Base-by-base conservation (phyloP, 2,888 invertebrate genomes). In the Drosophila pseudotalamancana region DNA sequence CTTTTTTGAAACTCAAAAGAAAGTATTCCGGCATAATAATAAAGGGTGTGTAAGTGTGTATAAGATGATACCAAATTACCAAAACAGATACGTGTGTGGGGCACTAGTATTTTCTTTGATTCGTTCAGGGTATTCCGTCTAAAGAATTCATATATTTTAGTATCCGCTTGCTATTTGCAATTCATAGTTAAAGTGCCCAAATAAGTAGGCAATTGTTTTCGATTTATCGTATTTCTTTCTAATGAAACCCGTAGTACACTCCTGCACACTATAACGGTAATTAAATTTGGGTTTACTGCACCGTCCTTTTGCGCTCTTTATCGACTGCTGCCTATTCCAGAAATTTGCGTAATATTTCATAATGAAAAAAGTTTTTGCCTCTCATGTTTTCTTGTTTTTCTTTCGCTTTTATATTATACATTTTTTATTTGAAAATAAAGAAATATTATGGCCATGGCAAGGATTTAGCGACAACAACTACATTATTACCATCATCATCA, bases 361-460 rank as follows among this genome's bases (percentile, higher is more conserved):
- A 88, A 78, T 78, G 87, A 78, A 87, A 87, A 87, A 88, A 83
- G 73, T 82, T 82, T 87, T 37, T 55, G 35, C 72, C 51, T 54
- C 21, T 29, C 35, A 35, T 42, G 70, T 35, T 43, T 53, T n/a
- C 16, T 6, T 21, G 49, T 51, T 54, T 64, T 55, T 63, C 43
- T n/a, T 48, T 31, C 6, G 29, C 29, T 49, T 53, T 78, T 66
- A 53, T 62, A 55, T 51, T 64, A 65, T 77, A 55, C n/a, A 29
- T 29, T 74, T 85, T 70, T 75, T 85, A 69, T 75, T 78, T 80
- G 62, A 65, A 85, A 82, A 80, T 84, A 87, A 78, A 87, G 80
- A 86, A 87, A 87, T 75, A 69, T 72, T 69, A 86, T 72, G 75
- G 67, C 55, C 72, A 68, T 72, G 55, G 66, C 56, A 69, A 61